These are phyloP conservation scores for Diadegma fenestrale DNA, from an alignment of 2,888 invertebrate species.

Conservation along the genomic window DNA sequence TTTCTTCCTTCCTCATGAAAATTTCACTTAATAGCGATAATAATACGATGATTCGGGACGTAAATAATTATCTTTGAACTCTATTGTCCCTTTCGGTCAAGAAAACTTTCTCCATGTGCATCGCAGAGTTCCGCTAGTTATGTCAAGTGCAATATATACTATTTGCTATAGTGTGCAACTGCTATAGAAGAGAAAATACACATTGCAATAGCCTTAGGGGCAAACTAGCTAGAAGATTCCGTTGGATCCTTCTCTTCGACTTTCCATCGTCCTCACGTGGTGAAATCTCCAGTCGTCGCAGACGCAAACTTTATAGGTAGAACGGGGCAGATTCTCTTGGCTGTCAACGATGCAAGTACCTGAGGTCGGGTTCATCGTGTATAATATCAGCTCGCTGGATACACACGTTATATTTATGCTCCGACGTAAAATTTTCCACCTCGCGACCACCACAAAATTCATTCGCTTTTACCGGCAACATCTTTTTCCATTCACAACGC, in stretches of 20 bases:
- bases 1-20: background rate
- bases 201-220: constrained; percentile 23
- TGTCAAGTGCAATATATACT: constrained; percentile 39
- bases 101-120: constrained; percentile 25
- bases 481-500: too few species aligned
- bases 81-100: constrained; percentile 26
- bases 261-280: constrained; percentile 31
- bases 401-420: constrained; percentile 6
- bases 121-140: constrained; percentile 2
- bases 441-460: background rate
- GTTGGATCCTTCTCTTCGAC: constrained; percentile 41
- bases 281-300: constrained; percentile 23
- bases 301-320: constrained; percentile 26
- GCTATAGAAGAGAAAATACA: constrained; percentile 19
- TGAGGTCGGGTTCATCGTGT: constrained; percentile 51
- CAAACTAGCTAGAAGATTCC: constrained; percentile 23
- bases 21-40: background rate
- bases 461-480: too few species aligned
- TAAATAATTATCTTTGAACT: constrained; percentile 33
- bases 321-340: constrained; percentile 24
- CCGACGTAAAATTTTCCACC: constrained; percentile 40
- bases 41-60: background rate
- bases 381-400: constrained; percentile 24
- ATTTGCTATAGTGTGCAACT: constrained; percentile 32
- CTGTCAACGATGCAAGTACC: constrained; percentile 54